phyloP scores from a whole-genome alignment of 2,888 invertebrate species.

The Plagiodera versicolora region DNA sequence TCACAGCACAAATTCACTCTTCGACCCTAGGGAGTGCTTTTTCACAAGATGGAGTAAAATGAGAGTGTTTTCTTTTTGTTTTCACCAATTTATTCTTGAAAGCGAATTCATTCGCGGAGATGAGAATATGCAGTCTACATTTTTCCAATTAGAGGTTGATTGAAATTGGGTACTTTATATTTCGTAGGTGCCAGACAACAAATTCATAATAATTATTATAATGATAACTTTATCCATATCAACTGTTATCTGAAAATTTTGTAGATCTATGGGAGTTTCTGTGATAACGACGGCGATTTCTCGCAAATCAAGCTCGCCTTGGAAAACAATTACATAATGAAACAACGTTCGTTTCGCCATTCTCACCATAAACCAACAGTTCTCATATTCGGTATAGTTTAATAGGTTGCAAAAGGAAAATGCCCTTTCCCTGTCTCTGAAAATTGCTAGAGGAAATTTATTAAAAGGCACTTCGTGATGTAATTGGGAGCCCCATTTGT shows the following conservation, averaged over 20 bases:
- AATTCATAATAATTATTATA: no score
- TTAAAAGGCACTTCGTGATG: conserved; percentile 25
- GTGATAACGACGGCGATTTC: neutral
- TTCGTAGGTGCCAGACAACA: no score
- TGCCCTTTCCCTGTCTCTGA: neutral
- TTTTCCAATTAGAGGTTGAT: no score
- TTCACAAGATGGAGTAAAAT: neutral
- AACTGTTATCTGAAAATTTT: no score
- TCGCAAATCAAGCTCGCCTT: conserved; percentile 6
- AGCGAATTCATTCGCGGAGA: no score
- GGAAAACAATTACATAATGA: conserved; percentile 22
- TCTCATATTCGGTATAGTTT: conserved; percentile 1
- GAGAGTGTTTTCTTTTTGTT: no score
- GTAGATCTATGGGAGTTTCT: neutral
- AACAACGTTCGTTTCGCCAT: conserved; percentile 12
- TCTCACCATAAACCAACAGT: neutral
- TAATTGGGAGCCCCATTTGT: conserved; percentile 25
- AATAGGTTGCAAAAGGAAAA: conserved; percentile 12
- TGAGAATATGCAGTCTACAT: no score
- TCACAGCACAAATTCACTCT: no score
- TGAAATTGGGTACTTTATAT: no score
- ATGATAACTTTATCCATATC: no score
- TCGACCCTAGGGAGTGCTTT: neutral
- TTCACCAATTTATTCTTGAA: no score
- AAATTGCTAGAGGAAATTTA: conserved; percentile 21